Base-by-base conservation (phyloP, 2,888 invertebrate species). In the Brachypalpus laphriformis region DNA sequence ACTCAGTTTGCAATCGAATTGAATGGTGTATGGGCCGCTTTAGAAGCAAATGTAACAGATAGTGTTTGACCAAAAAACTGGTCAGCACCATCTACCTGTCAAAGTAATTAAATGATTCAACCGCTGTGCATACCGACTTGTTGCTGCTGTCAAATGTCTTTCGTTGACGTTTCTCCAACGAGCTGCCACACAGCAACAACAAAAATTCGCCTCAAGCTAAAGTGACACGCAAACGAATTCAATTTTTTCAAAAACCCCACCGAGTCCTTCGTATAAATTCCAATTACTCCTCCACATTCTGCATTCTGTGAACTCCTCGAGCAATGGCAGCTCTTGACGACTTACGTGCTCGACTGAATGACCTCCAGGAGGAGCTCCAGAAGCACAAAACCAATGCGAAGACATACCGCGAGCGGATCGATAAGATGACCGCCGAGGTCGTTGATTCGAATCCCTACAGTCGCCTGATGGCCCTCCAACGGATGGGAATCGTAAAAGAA, bases 401-500 rank as follows among this genome's bases (percentile, higher is more conserved):
- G 4, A 87, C 78, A 28, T 82, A 86, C 0, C 93, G 98, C 71
- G 93, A 94, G 88, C 97, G 96, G 93, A 98, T 98, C 88, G 93
- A 94, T 18, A 94, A 95, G 89, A 98, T 99, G 97, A 98, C 98
- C 49, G 95, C 97, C 0, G 98, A 99, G 94, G 99, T 99, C 8
- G 96, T 98, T 9, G 99, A 99, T 93, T 96, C 98, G 0, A 99
- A 99, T 93, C 99, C 99, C 0, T 99, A 99, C 91, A 98, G 98
- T 92, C 98, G 99, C n/a, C 93, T 99, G 11, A 99, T 99, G 99
- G 99, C 99, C 0, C 92, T 99, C 81, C 98, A 99, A 91, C 93
- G 98, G 82, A 99, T 99, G 99, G 99, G 99, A 34, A 99, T 99
- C 87, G 99, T 99, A 1, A 95, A 98, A 88, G 97, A 99, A 91